Evolutionary conservation across 2,113 vertebrate genomes (phyloP).

Genomic region (Abramis brama): DNA sequence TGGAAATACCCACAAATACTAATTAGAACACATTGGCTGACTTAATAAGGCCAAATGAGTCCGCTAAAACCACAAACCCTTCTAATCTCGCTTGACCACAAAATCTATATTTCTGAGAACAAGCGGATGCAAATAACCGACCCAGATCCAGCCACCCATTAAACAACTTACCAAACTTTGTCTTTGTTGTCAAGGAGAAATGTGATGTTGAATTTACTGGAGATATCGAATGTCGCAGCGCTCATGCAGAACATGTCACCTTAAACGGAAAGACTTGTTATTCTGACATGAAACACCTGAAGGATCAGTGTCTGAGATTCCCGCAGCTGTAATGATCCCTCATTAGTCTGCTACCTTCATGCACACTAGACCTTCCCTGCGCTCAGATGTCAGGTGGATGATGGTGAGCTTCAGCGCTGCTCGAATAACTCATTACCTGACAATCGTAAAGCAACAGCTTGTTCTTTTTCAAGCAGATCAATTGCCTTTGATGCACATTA

Average conservation of each 20-base stretch:
- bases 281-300: slow-evolving; percentile 40
- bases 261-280: slow-evolving; percentile 23
- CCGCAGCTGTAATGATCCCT: slow-evolving; percentile 45
- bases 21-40: neutral
- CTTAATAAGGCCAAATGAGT: neutral
- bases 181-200: slow-evolving; percentile 40
- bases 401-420: neutral
- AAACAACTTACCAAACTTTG: slow-evolving; percentile 61
- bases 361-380: neutral
- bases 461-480: neutral
- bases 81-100: slow-evolving; percentile 64
- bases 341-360: slow-evolving; percentile 45
- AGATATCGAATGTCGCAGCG: slow-evolving; percentile 55
- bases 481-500: neutral
- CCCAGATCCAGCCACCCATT: slow-evolving; percentile 61
- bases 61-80: slow-evolving; percentile 18
- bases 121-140: slow-evolving; percentile 64
- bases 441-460: slow-evolving; percentile 10
- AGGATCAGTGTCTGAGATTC: slow-evolving; percentile 20
- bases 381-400: slow-evolving; percentile 32
- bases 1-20: neutral
- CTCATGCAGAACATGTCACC: neutral
- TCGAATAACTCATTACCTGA: slow-evolving; percentile 1
- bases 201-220: slow-evolving; percentile 51
- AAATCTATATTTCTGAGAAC: slow-evolving; percentile 71